Evolutionary conservation across 2,888 invertebrate species (phyloP).

Genomic region (Peribatodes rhomboidaria): DNA sequence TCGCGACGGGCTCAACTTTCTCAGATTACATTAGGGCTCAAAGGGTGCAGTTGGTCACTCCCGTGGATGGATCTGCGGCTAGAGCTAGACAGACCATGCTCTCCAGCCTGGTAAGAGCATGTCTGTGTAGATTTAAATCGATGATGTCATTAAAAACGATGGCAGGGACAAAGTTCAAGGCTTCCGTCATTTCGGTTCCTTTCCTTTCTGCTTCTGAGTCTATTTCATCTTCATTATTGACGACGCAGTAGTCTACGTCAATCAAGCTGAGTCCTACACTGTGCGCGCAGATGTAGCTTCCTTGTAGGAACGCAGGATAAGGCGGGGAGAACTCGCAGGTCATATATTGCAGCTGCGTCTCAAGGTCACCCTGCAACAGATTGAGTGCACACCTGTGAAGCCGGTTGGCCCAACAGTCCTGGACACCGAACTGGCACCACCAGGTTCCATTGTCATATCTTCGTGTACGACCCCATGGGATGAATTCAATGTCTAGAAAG

Average conservation of each 20-base stretch:
- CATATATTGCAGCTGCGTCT: slow-evolving; percentile 72
- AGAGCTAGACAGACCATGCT: slow-evolving; percentile 71
- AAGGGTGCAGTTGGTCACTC: slow-evolving; percentile 60
- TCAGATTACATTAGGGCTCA: slow-evolving; percentile 43
- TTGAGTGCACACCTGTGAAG: slow-evolving; percentile 73
- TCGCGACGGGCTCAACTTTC: slow-evolving; percentile 48
- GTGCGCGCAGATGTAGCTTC: slow-evolving; percentile 67
- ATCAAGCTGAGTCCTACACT: slow-evolving; percentile 63
- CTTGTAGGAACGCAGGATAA: slow-evolving; percentile 55
- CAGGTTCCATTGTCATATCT: slow-evolving; percentile 57
- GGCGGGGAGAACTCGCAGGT: slow-evolving; percentile 70
- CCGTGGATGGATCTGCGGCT: slow-evolving; percentile 63
- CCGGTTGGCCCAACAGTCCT: slow-evolving; percentile 79
- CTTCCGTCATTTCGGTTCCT: slow-evolving; percentile 57
- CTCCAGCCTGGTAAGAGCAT: slow-evolving; percentile 55
- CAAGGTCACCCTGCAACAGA: slow-evolving; percentile 62
- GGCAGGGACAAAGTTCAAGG: slow-evolving; percentile 68
- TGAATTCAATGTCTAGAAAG: slow-evolving; percentile 71
- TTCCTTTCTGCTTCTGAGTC: slow-evolving; percentile 63
- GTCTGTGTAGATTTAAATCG: slow-evolving; percentile 50
- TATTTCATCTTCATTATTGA: slow-evolving; percentile 60
- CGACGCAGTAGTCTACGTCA: slow-evolving; percentile 68
- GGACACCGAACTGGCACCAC: slow-evolving; percentile 64
- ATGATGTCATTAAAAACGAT: slow-evolving; percentile 68
- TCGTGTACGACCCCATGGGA: slow-evolving; percentile 77